A percentile compares a stretch with the other conserved stretches of the same genome.
Evolutionary conservation across 1,140 invertebrate genomes (phyloP).

Genomic region (Pseudachorutes palmiensis): DNA sequence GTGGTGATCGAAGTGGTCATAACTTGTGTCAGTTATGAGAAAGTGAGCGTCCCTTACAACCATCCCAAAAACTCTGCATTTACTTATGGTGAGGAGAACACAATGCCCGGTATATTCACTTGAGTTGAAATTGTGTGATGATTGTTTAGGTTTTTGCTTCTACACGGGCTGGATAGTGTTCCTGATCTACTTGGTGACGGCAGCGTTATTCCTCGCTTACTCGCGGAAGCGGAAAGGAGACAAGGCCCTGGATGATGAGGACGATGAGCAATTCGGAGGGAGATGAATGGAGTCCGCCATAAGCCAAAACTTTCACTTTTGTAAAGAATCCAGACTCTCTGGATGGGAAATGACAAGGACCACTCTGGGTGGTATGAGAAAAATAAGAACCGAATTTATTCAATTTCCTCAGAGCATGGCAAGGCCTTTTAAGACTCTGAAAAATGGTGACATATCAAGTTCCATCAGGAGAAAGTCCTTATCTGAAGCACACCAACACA

Average conservation of each 20-base stretch:
- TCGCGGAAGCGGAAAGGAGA: slow-evolving; percentile 61
- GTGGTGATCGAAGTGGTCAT: slow-evolving; percentile 72
- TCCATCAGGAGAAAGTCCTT: no score
- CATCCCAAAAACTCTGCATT: slow-evolving; percentile 57
- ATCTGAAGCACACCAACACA: no score
- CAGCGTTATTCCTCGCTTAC: slow-evolving; percentile 64
- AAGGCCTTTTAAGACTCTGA: no score
- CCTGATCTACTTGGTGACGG: slow-evolving; percentile 58
- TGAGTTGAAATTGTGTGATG: slow-evolving; percentile 6
- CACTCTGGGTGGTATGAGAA: no score
- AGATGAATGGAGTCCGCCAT: no score
- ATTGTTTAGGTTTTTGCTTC: slow-evolving; percentile 56
- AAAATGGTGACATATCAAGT: no score
- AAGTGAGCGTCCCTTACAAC: slow-evolving; percentile 54
- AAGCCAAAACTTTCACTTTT: no score
- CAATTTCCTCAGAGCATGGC: no score
- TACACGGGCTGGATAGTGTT: slow-evolving; percentile 73
- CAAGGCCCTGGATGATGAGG: slow-evolving; percentile 26
- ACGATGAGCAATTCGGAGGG: slow-evolving; percentile 30
- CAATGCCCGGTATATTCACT: neutral
- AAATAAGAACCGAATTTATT: no score
- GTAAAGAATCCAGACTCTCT: no score
- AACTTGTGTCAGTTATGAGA: slow-evolving; percentile 61
- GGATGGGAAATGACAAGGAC: no score
- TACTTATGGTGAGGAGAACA: slow-evolving; percentile 23